These are phyloP conservation scores for Ormyrus nitidulus DNA, from an alignment of 2,888 invertebrate genomes.

Conservation along the genomic window DNA sequence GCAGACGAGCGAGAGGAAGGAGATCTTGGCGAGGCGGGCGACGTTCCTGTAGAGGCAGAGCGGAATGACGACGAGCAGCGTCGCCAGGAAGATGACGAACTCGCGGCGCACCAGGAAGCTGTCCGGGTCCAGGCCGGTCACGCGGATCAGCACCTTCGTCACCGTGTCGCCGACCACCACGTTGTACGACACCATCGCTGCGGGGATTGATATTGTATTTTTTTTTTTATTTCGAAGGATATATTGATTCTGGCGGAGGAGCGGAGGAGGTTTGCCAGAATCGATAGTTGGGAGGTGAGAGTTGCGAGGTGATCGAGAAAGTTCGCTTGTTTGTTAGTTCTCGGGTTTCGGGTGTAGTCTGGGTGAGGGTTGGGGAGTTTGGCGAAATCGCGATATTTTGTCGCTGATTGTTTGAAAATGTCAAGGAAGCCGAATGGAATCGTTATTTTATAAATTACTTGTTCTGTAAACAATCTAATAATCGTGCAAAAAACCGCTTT, in stretches of 20 bases:
- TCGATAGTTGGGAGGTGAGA: neutral
- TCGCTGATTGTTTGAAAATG: no score
- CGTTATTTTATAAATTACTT: no score
- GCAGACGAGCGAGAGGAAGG: constrained; percentile 83
- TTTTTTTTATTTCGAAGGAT: neutral
- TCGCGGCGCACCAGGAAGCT: constrained; percentile 81
- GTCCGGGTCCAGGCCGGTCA: constrained; percentile 78
- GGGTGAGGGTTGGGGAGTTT: no score
- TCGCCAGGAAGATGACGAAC: constrained; percentile 84
- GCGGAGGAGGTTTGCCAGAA: neutral
- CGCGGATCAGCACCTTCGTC: constrained; percentile 86
- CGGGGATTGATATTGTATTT: constrained; percentile 43
- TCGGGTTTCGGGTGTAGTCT: no score
- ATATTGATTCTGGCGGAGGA: neutral
- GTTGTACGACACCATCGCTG: constrained; percentile 93
- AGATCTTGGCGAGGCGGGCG: constrained; percentile 82
- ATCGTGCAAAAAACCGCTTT: no score
- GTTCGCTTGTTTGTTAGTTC: no score
- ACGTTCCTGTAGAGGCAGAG: constrained; percentile 88
- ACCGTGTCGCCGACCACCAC: constrained; percentile 91
- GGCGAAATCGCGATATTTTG: no score
- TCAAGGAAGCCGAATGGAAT: no score
- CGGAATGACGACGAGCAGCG: constrained; percentile 85
- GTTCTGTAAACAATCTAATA: no score
- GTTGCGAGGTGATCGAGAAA: no score